Base-by-base conservation (phyloP, 1,140 invertebrate genomes). In the Alviniconcha marisindica region DNA sequence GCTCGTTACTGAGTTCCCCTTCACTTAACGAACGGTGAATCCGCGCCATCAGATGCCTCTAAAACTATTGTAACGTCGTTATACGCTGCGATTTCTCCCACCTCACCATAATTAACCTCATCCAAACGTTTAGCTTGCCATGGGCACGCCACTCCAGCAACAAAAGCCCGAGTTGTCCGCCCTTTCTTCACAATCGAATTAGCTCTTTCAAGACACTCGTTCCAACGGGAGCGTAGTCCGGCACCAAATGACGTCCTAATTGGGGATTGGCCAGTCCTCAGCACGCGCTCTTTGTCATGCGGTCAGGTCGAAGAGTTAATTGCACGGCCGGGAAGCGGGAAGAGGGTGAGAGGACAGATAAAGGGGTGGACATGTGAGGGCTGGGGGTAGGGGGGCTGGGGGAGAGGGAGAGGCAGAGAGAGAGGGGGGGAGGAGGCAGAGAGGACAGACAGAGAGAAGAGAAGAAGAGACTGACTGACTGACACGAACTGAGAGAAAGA, bases 51-150 rank as follows among this genome's bases (percentile, higher is more conserved):
- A 80, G 78, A 24, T 66, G 78, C 78, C 69, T 36, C 78, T 80
- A 60, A 80, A 80, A 80, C 78, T 60, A 66, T 80, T 80, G 78
- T 80, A 80, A 80, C 69, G 60, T 42, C 78, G 33, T 80, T 80
- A 80, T 66, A 40, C 78, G 78, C 78, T 31, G 60, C 78, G 78
- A 80, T 80, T 80, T 44, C n/a, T 18, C 31, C 31, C 38, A 10
- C 38, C 14, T 31, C 14, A 3, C 78, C 14, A 38, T 80, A 80
- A 80, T 80, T 80, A 80, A 80, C 56, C 78, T 69, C 56, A 80
- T 80, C 78, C 78, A 80, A 80, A 80, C 78, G 78, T 80, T 80
- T 80, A 80, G 78, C 51, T 1, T 14, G 38, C 60, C 78, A 80
- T n/a, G 60, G 78, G 78, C 77, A 31, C 56, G 33, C 56, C 78